A percentile compares a stretch with the other conserved stretches of the same genome.
phyloP scores from a whole-genome alignment of 2,113 vertebrate species.

The Nyctibius bracteatus region DNA sequence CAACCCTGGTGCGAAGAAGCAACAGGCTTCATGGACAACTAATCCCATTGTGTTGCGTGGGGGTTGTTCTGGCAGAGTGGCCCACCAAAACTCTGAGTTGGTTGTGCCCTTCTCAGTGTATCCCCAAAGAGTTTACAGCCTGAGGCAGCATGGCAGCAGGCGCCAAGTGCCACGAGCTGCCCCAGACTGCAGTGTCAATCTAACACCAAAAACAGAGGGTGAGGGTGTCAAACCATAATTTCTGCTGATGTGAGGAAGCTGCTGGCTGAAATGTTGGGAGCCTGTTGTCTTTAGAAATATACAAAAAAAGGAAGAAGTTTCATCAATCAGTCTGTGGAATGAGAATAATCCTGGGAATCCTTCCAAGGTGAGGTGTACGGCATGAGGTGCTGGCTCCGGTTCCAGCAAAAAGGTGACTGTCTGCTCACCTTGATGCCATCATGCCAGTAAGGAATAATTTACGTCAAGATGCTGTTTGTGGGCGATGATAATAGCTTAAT shows the following conservation, averaged over 20 bases:
- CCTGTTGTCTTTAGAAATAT: background rate
- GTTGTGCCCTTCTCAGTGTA: background rate
- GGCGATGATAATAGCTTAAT: background rate
- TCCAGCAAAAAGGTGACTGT: constrained; percentile 7
- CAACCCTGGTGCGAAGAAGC: background rate
- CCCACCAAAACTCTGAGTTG: background rate
- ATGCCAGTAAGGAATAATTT: background rate
- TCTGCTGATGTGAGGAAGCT: background rate
- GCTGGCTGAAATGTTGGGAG: background rate
- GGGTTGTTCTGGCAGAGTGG: background rate
- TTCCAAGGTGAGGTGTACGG: background rate
- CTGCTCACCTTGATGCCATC: background rate
- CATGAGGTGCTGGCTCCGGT: background rate
- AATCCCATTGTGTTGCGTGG: background rate
- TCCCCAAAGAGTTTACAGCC: background rate
- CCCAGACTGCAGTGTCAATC: background rate
- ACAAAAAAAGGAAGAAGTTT: background rate
- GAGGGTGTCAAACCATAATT: background rate
- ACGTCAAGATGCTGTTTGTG: background rate
- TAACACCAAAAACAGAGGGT: background rate
- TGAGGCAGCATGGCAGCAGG: background rate
- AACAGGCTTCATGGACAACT: background rate
- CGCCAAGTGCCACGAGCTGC: background rate
- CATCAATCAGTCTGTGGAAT: background rate
- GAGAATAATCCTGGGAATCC: constrained; percentile 1